Percentiles rank a stretch among this genome's conserved stretches.
These are phyloP conservation scores for Pelochelys cantorii DNA, from an alignment of 2,797 vertebrate species.

Conservation along the genomic window DNA sequence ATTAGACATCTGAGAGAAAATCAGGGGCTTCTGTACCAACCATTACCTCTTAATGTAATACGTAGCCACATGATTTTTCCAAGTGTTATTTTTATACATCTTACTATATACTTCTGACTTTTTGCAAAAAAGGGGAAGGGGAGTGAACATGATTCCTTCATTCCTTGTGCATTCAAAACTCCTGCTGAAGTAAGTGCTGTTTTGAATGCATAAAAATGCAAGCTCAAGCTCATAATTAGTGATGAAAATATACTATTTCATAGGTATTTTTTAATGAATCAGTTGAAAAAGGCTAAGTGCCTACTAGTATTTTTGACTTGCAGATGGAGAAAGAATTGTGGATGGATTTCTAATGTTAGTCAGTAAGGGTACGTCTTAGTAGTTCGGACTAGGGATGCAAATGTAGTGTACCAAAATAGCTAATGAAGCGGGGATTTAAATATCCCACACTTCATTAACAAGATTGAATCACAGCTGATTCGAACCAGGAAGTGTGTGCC, in stretches of 20 bases:
- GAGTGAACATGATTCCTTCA: not conserved
- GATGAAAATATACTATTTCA: not conserved
- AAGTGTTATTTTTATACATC: not conserved
- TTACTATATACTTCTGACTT: not conserved
- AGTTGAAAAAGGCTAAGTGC: not conserved
- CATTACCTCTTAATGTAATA: not conserved
- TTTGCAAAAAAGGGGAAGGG: not conserved
- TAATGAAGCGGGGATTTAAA: too few species aligned
- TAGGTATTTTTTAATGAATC: conserved; percentile 18
- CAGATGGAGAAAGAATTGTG: conserved; percentile 11
- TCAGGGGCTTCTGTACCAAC: not conserved
- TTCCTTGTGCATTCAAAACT: not conserved
- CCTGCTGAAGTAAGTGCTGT: not conserved
- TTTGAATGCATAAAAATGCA: not conserved
- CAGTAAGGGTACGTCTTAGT: not conserved
- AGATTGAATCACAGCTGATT: too few species aligned
- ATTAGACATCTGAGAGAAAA: conserved; percentile 3
- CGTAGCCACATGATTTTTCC: not conserved
- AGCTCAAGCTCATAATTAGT: not conserved
- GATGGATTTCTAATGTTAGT: conserved; percentile 25
- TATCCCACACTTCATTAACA: too few species aligned
- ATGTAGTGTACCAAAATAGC: too few species aligned
- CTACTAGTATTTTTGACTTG: not conserved
- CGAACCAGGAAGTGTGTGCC: too few species aligned
- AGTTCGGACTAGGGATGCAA: too few species aligned